Evolutionary conservation across 2,797 vertebrate genomes (phyloP).

Genomic region (Podargus strigoides): DNA sequence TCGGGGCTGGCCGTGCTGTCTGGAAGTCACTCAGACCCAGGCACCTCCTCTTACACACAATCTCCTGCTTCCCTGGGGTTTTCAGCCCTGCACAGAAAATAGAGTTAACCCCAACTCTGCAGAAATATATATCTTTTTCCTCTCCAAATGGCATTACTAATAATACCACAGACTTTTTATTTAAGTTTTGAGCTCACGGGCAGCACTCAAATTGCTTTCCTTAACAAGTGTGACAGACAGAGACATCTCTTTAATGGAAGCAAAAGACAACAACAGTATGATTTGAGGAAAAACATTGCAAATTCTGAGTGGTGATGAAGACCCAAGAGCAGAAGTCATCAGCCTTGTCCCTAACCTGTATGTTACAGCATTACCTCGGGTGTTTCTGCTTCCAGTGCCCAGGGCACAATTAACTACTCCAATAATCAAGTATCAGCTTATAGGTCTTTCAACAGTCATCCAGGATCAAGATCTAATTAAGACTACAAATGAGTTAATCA

Average conservation of each 20-base stretch:
- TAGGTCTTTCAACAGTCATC: slow-evolving; percentile 7
- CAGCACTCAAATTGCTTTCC: not conserved
- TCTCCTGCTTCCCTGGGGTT: not conserved
- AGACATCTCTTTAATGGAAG: not conserved
- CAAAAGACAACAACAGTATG: not conserved
- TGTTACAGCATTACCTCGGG: not conserved
- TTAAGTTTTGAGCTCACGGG: not conserved
- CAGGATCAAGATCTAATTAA: slow-evolving; percentile 27
- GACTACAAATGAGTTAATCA: slow-evolving; percentile 19
- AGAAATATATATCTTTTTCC: not conserved
- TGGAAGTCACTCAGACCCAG: not conserved
- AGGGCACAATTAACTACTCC: slow-evolving; percentile 4
- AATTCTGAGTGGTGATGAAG: not conserved
- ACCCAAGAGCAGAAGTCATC: not conserved
- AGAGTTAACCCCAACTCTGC: not conserved
- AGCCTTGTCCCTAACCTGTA: not conserved
- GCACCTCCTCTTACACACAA: not conserved
- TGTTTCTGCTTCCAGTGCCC: not conserved
- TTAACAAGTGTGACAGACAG: not conserved
- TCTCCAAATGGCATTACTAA: not conserved
- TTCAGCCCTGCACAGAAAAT: not conserved
- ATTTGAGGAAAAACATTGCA: not conserved
- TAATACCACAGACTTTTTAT: not conserved
- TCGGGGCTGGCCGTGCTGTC: not conserved
- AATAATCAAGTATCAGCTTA: slow-evolving; percentile 43